Evolutionary conservation across 2,888 invertebrate genomes (phyloP).

Genomic region (Drosophila mimica): DNA sequence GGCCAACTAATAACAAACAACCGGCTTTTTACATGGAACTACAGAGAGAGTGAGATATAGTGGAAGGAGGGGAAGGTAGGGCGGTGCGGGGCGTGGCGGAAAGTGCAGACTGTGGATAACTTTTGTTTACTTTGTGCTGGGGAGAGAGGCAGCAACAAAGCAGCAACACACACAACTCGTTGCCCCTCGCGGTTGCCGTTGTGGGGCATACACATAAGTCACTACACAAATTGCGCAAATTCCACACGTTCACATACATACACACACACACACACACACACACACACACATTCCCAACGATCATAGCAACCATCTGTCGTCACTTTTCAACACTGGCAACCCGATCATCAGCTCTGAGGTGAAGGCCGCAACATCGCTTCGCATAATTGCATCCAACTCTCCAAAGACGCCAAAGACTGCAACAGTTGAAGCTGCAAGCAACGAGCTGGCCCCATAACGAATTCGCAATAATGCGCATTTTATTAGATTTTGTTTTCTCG

Average conservation of each 20-base stretch:
- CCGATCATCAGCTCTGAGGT: constrained; percentile 58
- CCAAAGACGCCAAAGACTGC: constrained; percentile 17
- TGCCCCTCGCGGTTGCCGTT: constrained; percentile 36
- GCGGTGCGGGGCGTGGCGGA: constrained; percentile 2
- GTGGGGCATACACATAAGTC: constrained; percentile 74
- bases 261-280: constrained; percentile 12
- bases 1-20: constrained; percentile 64
- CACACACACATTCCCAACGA: not conserved
- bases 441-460: constrained; percentile 67
- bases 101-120: constrained; percentile 18
- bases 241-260: constrained; percentile 48
- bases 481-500: constrained; percentile 57
- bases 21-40: constrained; percentile 48
- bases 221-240: constrained; percentile 76
- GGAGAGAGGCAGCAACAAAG: constrained; percentile 26
- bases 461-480: constrained; percentile 78
- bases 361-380: constrained; percentile 64
- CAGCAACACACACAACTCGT: constrained; percentile 52
- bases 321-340: constrained; percentile 68
- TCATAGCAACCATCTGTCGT: constrained; percentile 60
- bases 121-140: constrained; percentile 69
- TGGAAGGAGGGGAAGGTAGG: not conserved
- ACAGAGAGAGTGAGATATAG: constrained; percentile 10
- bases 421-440: constrained; percentile 14
- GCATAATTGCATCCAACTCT: constrained; percentile 57